These are phyloP conservation scores for Adoxophyes honmai DNA, from an alignment of 1,140 invertebrate genomes.

Conservation along the genomic window DNA sequence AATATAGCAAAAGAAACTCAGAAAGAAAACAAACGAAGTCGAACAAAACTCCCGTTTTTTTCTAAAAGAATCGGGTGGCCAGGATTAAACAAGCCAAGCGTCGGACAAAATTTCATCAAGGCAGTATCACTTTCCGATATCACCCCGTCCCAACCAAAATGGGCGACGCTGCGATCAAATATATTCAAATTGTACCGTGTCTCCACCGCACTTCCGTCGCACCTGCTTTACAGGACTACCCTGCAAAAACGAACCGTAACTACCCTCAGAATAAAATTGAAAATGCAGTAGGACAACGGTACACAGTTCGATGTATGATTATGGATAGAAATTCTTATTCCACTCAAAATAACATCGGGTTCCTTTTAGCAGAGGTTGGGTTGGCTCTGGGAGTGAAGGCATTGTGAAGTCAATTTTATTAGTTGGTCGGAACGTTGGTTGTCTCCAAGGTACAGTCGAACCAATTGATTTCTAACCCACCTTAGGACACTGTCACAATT, in stretches of 20 bases:
- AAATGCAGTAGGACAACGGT: slow-evolving; percentile 17
- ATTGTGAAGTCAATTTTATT: slow-evolving; percentile 15
- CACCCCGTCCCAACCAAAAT: slow-evolving; percentile 47
- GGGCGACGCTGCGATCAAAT: slow-evolving; percentile 51
- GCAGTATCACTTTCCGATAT: slow-evolving; percentile 60
- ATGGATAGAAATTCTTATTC: slow-evolving; percentile 72
- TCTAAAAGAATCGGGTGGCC: not conserved
- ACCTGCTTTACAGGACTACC: slow-evolving; percentile 33
- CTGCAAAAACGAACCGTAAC: slow-evolving; percentile 28
- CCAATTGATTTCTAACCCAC: too few relatives aligned
- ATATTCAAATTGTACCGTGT: slow-evolving; percentile 69
- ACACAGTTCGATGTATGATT: slow-evolving; percentile 58
- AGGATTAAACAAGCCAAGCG: slow-evolving; percentile 2
- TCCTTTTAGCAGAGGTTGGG: slow-evolving; percentile 64
- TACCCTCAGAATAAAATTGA: slow-evolving; percentile 13
- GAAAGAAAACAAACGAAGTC: too few relatives aligned
- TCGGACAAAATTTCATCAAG: slow-evolving; percentile 15
- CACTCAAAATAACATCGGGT: slow-evolving; percentile 70
- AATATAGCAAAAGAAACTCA: too few relatives aligned
- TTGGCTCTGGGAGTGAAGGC: slow-evolving; percentile 17
- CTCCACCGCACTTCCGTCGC: slow-evolving; percentile 42
- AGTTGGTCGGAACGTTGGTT: slow-evolving; percentile 9
- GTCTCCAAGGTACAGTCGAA: slow-evolving; percentile 6
- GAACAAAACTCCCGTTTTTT: too few relatives aligned
- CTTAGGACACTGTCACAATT: too few relatives aligned